Conservation (phyloP, 2,797 vertebrate genomes). For the Karalla daura region DNA sequence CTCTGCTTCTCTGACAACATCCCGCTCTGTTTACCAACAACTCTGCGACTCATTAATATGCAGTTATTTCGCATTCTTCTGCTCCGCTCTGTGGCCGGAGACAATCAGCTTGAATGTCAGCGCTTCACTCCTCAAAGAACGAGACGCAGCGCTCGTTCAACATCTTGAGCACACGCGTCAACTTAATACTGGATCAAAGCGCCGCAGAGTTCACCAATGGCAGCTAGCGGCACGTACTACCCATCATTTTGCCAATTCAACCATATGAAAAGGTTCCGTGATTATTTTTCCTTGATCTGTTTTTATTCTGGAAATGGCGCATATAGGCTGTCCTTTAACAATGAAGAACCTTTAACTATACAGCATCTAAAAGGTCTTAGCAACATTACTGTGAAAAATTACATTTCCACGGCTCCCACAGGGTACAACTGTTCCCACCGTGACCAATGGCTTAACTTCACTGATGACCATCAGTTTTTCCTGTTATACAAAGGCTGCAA, state of each 20-base stretch:
- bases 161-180: neutral
- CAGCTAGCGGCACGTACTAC: neutral
- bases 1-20: conserved; percentile 43
- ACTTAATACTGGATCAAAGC: neutral
- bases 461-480: neutral
- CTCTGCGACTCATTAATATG: neutral
- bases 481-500: neutral
- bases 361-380: neutral
- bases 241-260: neutral
- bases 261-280: neutral
- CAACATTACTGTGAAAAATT: neutral
- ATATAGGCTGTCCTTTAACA: too few species aligned
- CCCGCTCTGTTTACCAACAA: conserved; percentile 23
- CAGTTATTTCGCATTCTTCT: conserved; percentile 4
- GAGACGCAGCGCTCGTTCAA: neutral
- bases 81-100: neutral
- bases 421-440: neutral
- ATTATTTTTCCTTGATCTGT: conserved; percentile 12
- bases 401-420: neutral
- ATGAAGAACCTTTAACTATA: neutral
- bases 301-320: conserved; percentile 4
- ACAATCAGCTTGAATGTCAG: neutral
- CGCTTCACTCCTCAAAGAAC: neutral
- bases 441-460: neutral
- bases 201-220: neutral